Conservation (phyloP, 2,797 vertebrate genomes). For the Odontamblyopus lacepedii region DNA sequence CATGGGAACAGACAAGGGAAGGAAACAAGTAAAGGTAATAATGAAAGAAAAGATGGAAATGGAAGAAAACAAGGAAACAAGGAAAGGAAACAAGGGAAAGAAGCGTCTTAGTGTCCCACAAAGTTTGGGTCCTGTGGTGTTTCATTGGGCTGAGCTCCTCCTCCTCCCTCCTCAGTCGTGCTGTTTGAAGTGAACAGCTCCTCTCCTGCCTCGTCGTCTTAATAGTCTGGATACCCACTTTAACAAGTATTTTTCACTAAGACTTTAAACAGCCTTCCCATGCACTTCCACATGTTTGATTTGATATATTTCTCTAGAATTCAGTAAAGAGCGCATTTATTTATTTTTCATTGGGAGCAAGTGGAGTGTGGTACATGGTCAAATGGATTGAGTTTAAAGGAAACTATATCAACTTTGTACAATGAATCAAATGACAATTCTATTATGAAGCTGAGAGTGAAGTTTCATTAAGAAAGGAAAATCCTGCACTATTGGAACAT, state of each 20-base stretch:
- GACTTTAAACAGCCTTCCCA: constrained; percentile 28
- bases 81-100: constrained; percentile 51
- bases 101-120: constrained; percentile 19
- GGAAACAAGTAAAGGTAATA: too few relatives aligned
- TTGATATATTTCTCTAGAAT: constrained; percentile 16
- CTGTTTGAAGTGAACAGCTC: constrained; percentile 62
- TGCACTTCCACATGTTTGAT: constrained; percentile 12
- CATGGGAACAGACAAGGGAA: too few relatives aligned
- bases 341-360: constrained; percentile 19
- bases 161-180: constrained; percentile 38
- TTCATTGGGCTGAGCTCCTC: constrained; percentile 9
- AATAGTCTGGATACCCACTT: constrained; percentile 65
- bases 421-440: neutral
- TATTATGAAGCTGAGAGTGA: neutral
- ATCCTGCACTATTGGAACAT: constrained; percentile 2
- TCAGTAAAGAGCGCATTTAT: constrained; percentile 8
- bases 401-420: neutral
- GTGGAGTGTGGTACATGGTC: constrained; percentile 1
- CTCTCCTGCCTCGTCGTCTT: constrained; percentile 56
- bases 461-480: constrained; percentile 7
- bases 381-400: neutral
- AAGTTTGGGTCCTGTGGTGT: neutral
- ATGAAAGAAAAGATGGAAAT: constrained; percentile 37
- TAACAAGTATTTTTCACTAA: constrained; percentile 58
- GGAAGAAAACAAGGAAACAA: constrained; percentile 37